Percentiles rank a stretch among this genome's conserved stretches.
These are phyloP conservation scores for Barnardius zonarius DNA, from an alignment of 2,113 vertebrate species.

Conservation along the genomic window DNA sequence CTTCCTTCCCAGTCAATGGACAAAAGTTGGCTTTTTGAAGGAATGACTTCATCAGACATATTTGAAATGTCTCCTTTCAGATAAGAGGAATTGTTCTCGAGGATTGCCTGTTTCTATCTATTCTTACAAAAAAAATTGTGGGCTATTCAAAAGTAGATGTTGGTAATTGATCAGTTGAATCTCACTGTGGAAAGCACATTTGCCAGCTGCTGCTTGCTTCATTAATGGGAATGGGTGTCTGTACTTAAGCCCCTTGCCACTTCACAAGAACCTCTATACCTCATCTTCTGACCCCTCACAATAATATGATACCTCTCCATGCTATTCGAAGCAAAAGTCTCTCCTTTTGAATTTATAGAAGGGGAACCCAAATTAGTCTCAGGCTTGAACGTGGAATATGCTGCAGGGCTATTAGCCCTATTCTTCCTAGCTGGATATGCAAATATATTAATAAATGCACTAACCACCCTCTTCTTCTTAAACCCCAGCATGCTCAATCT, in stretches of 20 bases:
- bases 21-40: not conserved
- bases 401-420: fast-evolving
- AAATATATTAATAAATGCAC: fast-evolving
- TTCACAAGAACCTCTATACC: fast-evolving
- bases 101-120: not conserved
- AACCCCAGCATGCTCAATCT: fast-evolving
- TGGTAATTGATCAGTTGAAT: not conserved
- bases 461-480: fast-evolving
- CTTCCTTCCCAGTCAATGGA: not conserved
- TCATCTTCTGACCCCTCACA: fast-evolving
- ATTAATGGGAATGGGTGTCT: not conserved
- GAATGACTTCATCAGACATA: not conserved
- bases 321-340: fast-evolving
- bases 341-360: not conserved
- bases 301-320: not conserved
- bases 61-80: not conserved
- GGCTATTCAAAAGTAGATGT: not conserved
- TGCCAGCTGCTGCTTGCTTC: not conserved
- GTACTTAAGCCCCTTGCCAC: fast-evolving
- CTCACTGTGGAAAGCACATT: not conserved
- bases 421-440: not conserved
- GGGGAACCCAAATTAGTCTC: not conserved
- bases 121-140: not conserved
- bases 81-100: not conserved
- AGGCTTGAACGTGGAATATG: fast-evolving